Base-by-base conservation (phyloP, 35 echinoderm and acorn worm genomes). In the Amphiura filiformis region DNA sequence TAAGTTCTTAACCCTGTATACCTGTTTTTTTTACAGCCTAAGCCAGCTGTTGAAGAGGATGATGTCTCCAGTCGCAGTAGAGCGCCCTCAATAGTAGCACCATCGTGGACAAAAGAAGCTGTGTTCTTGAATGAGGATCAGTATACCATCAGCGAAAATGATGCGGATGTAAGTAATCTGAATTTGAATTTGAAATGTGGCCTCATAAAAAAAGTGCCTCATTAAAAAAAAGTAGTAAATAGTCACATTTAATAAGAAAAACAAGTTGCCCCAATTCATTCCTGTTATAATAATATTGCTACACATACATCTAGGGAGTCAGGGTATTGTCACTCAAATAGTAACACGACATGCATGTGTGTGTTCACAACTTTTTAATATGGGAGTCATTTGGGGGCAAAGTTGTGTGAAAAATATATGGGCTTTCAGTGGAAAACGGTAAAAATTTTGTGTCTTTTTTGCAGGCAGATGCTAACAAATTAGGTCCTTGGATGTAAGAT, bases 131-230 rank as follows among this genome's bases (percentile, higher is more conserved):
- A 77, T 9, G 65, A 81, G 34, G 92, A 93, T 30, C 61, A 70
- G 34, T 77, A 83, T 78, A 82, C 92, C 18, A 81, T 93, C 70
- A 93, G 87, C 47, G 92, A 93, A 52, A 87, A 86, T 36, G 92
- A 87, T 47, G 92, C 89, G 37, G 65, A 80, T 35, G 92, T 93
- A 37, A 85, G 86, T 85, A 35, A 47, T 39, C n/a, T n/a, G n/a
- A n/a, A n/a, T n/a, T n/a, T 83, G 34, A 17, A 11, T 79, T 37
- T 28, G 7, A 15, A 9, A 23, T 22, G 23, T 20, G 1, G 31
- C 30, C 20, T 84, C 56, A 28, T 1, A 38, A 30, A 13, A 4
- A n/a, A 34, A 78, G 23, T 86, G 13, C 56, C 9, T 57, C 1
- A 78, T 76, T 57, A 57, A 3, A 57, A 15, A 15, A 49, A 28